Evolutionary conservation across 1,140 invertebrate genomes (phyloP), one percentile per base, ranked within the genome.

Genomic region (Muscidifurax raptorellus): DNA sequence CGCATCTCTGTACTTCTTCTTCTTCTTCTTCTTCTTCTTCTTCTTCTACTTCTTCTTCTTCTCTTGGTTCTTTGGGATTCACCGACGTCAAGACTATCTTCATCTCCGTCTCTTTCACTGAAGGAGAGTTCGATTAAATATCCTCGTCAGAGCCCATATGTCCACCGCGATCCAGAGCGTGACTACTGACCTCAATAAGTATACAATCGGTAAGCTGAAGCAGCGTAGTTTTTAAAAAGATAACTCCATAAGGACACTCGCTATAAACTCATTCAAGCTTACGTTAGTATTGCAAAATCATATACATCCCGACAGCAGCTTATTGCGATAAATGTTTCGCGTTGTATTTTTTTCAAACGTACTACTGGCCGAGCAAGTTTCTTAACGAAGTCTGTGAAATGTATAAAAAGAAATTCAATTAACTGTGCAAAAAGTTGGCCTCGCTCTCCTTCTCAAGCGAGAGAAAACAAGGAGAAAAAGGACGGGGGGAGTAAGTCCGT

Each of bases 361-460:
- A 22, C 66, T 9, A 69, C 25, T 27, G 13, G 27, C 12, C 27
- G 27, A 69, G 52, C 52, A 71, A 75, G 30, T 67, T 82, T 40
- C 47, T 67, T 76, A 76, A 75, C n/a, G 52, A 76, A 82, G 30
- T 59, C 52, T 67, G 47, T 32, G 59, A 74, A 82, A 76, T 66
- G 59, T 67, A 76, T 30, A 76, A 67, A 66, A 76, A 32, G 66
- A 82, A 76, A 82, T 76, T 82, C 72, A 82, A 82, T 82, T 82
- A 82, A 76, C 80, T 40, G 72, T 22, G 59, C 30, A 67, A 59
- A 82, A 82, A 82, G n/a, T 66, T 76, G 18, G 52, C n/a, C 47
- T 69, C 25, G 18, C 66, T 69, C 28, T 69, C 66, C 3, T n/a
- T 13, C 25, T 28, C 10, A 18, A 59, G 44, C 28, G 52, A 74